Evolutionary conservation across 2,888 invertebrate species (phyloP).

Genomic region (Chrysomela aeneicollis): DNA sequence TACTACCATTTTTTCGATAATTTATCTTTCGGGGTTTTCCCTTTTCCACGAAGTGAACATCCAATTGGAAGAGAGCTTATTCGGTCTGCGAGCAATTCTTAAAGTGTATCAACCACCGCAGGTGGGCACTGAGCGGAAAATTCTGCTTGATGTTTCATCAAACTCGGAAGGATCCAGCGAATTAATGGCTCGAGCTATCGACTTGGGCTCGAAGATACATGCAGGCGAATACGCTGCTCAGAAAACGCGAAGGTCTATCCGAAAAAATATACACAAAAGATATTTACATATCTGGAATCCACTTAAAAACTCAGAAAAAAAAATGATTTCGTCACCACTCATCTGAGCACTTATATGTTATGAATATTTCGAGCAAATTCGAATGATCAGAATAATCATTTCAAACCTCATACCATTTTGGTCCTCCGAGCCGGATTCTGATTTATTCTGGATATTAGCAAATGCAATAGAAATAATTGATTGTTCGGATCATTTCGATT

Average conservation of each 20-base stretch:
- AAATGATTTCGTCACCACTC: no score
- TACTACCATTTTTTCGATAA: slow-evolving; percentile 49
- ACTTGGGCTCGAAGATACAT: neutral
- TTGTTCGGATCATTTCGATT: no score
- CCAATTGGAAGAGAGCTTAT: slow-evolving; percentile 58
- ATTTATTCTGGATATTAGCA: no score
- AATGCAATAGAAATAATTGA: no score
- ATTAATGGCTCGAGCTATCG: slow-evolving; percentile 33
- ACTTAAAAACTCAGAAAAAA: no score
- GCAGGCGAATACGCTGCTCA: neutral
- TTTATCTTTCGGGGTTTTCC: slow-evolving; percentile 54
- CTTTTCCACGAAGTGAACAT: slow-evolving; percentile 53
- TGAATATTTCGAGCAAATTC: no score
- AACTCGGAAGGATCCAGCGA: slow-evolving; percentile 37
- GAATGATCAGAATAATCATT: no score
- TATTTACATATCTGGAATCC: no score
- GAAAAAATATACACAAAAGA: no score
- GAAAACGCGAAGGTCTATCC: neutral
- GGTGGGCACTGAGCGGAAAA: slow-evolving; percentile 52
- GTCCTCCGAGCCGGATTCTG: no score
- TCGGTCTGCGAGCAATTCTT: slow-evolving; percentile 50
- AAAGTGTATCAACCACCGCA: slow-evolving; percentile 52
- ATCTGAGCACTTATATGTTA: no score
- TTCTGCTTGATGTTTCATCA: slow-evolving; percentile 48
- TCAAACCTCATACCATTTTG: no score